Base-by-base conservation (phyloP, 2,113 vertebrate genomes). In the Emydocephalus ijimae region DNA sequence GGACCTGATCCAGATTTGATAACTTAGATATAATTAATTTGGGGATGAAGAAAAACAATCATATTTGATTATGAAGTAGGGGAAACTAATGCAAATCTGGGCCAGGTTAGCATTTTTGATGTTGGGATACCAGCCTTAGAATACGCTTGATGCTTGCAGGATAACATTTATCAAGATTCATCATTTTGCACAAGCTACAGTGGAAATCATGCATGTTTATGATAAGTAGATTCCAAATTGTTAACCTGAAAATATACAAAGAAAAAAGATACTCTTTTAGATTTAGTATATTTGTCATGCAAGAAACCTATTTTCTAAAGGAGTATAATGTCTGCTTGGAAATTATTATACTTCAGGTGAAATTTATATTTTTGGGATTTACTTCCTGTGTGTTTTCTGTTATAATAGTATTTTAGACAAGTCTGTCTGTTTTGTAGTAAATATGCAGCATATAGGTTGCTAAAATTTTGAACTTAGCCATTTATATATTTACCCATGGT, bases 401-500 rank as follows among this genome's bases (percentile, higher is more conserved):
- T 54, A 57, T 86, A 45, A 90, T 87, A 86, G 69, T n/a, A 29
- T 61, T 56, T 92, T 52, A 50, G 55, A 34, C 69, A 90, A 61
- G 21, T 85, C 69, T 89, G 89, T 92, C 43, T 86, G 6, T 61
- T 92, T 59, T 64, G 11, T 90, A 93, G 90, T 87, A 87, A n/a
- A 59, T 64, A 29, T 87, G 14, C 85, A 93, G 43, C 18, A 87
- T 86, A 64, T 24, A 52, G n/a, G n/a, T 14, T 50, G 86, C 64
- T 54, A 90, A 54, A 90, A 43, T 64, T 23, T 64, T 86, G n/a
- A 85, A 92, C 29, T 43, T 85, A 69, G 59, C n/a, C 4, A 48
- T 93, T 91, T 57, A 34, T 87, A 11, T 88, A 39, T 93, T 93
- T 87, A 90, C 21, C 4, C 8, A 94, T 92, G 26, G 14, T 89